Conservation (phyloP, 2,797 vertebrate species). For the Zalophus californianus region DNA sequence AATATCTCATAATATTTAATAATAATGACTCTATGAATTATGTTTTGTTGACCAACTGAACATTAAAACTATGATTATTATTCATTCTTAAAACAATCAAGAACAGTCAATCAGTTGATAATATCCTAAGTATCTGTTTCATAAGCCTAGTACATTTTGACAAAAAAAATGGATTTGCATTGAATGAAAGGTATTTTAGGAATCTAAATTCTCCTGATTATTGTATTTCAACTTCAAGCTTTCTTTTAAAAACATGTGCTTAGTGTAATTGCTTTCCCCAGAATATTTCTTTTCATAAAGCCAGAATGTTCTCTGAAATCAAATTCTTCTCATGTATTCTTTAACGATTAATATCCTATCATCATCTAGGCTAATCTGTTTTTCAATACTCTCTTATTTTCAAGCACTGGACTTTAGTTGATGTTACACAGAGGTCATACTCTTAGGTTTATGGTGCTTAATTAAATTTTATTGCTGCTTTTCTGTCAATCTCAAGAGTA, state of each 20-base stretch:
- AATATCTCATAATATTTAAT: neutral
- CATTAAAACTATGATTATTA: neutral
- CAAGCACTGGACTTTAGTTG: neutral
- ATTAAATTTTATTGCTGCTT: slow-evolving; percentile 56
- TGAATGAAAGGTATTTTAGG: neutral
- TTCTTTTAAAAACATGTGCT: neutral
- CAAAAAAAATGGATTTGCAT: neutral
- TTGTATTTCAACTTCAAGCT: neutral
- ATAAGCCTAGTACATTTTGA: neutral
- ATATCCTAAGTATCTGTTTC: neutral
- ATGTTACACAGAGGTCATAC: slow-evolving; percentile 32
- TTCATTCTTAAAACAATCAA: neutral
- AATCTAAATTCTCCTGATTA: slow-evolving; percentile 4
- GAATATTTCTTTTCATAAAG: neutral
- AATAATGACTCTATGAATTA: neutral
- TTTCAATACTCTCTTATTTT: slow-evolving; percentile 39
- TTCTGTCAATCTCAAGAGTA: slow-evolving; percentile 51
- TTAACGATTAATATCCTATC: neutral
- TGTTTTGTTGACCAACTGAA: neutral
- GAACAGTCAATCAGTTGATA: neutral
- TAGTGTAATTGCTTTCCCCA: neutral
- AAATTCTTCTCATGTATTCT: neutral
- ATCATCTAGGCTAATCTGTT: neutral
- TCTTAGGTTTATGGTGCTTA: slow-evolving; percentile 31
- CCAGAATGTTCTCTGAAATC: neutral